Percentiles rank a stretch among this genome's conserved stretches.
Conservation (phyloP, 2,113 vertebrate genomes). For the Dromas ardeola region DNA sequence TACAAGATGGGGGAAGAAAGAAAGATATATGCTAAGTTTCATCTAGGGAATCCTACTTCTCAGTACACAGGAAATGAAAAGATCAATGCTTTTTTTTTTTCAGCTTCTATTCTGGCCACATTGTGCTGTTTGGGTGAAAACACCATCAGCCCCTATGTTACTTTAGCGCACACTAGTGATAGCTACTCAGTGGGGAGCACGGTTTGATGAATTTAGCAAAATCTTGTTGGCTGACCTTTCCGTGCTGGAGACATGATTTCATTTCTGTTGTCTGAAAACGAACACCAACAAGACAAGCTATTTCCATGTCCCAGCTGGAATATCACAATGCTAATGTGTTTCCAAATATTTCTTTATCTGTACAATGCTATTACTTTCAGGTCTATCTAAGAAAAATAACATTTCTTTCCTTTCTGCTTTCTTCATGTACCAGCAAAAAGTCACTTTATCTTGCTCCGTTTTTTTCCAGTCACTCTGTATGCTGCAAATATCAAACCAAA, state of each 20-base stretch:
- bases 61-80: conserved; percentile 36
- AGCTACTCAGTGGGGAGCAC: conserved; percentile 4
- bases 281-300: conserved; percentile 53
- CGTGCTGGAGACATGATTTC: conserved; percentile 60
- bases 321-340: neutral
- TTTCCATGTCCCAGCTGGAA: conserved; percentile 56
- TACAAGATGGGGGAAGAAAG: conserved; percentile 7
- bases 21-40: neutral
- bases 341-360: conserved; percentile 46
- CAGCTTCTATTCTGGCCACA: conserved; percentile 45
- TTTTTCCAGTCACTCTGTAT: neutral
- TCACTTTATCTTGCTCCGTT: neutral
- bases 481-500: neutral
- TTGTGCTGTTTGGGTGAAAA: conserved; percentile 42
- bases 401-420: neutral
- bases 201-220: conserved; percentile 65
- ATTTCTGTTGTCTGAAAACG: conserved; percentile 68
- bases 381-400: conserved; percentile 36
- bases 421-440: neutral
- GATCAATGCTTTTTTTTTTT: neutral
- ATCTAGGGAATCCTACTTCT: conserved; percentile 10
- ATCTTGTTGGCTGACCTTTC: conserved; percentile 63
- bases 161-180: neutral
- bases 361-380: neutral
- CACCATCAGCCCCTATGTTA: neutral